Evolutionary conservation across 2,797 vertebrate species (phyloP), one percentile per base, ranked within the genome.

Genomic region (Rhinatrema bivittatum): DNA sequence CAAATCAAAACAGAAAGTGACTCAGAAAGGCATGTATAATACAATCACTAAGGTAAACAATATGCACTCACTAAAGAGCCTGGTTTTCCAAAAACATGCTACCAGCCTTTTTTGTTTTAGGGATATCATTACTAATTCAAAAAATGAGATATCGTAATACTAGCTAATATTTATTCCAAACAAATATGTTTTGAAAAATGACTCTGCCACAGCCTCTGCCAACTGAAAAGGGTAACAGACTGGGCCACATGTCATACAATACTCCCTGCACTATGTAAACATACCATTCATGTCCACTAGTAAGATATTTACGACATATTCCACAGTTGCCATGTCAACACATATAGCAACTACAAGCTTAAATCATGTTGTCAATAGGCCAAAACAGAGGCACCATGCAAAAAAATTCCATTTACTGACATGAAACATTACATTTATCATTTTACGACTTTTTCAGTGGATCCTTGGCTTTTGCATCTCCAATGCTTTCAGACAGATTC

Each of bases 241-340:
- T 55, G 53, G 20, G 64, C 70, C 74, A 49, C 78, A 78, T 65
- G 72, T 65, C 45, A 37, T 39, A 70, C 72, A 77, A 79, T 72
- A 32, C 68, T 53, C 21, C 31, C 56, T 55, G 60, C 44, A 56
- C 75, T 78, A 63, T 71, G 74, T 68, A 60, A 78, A 72, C 78
- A 82, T 67, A 65, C 73, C 58, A 58, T 60, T 68, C 68, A 67
- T 11, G 47, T 68, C 75, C 60, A 71, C 65, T 69, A 60, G 63
- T 65, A 58, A 74, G 72, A 80, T 78, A 80, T 83, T 83, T 78
- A 80, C 49, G 60, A 72, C 73, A 72, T 66, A 68, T 78, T 70
- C 74, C 42, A 5, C 54, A 62, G 78, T 85, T 85, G 69, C 82
- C 69, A 82, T 79, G 76, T 72, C 79, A 82, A 83, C 79, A 29